Evolutionary conservation across 2,797 vertebrate genomes (phyloP).

Genomic region (Graptemys geographica): DNA sequence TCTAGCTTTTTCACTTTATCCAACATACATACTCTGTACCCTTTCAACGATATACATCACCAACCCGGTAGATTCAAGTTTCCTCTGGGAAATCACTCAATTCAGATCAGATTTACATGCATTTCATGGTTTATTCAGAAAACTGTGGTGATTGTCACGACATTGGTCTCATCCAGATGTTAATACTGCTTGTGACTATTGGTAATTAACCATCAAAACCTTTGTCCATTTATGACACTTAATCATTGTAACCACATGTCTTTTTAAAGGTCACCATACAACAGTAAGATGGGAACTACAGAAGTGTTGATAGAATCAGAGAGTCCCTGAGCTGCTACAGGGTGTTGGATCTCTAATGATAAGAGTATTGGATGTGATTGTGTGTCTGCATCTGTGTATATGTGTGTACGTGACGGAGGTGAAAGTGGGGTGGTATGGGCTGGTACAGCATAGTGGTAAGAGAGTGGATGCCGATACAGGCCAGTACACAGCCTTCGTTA

Average conservation of each 20-base stretch:
- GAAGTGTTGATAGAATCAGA: neutral
- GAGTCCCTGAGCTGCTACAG: slow-evolving; percentile 6
- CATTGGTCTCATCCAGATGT: slow-evolving; percentile 45
- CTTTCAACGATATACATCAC: slow-evolving; percentile 34
- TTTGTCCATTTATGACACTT: slow-evolving; percentile 24
- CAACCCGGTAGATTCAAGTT: slow-evolving; percentile 9
- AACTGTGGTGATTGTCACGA: slow-evolving; percentile 23
- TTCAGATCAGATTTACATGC: slow-evolving; percentile 12
- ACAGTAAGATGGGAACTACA: slow-evolving; percentile 10
- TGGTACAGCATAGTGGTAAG: too few species aligned
- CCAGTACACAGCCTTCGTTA: too few species aligned
- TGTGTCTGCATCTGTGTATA: rapidly evolving
- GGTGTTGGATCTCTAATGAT: neutral
- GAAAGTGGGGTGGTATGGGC: too few species aligned
- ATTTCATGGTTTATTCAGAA: slow-evolving; percentile 54
- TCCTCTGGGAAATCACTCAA: slow-evolving; percentile 14
- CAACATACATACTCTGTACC: neutral
- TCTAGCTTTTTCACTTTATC: neutral
- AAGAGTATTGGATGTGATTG: neutral
- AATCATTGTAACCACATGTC: neutral
- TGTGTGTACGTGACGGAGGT: rapidly evolving
- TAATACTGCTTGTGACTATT: slow-evolving; percentile 41
- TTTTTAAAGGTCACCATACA: neutral
- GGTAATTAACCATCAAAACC: slow-evolving; percentile 54
- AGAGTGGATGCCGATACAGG: too few species aligned